A percentile compares a stretch with the other conserved stretches of the same genome.
These are phyloP conservation scores for Knipowitschia caucasica DNA, from an alignment of 2,797 vertebrate species.

Conservation along the genomic window DNA sequence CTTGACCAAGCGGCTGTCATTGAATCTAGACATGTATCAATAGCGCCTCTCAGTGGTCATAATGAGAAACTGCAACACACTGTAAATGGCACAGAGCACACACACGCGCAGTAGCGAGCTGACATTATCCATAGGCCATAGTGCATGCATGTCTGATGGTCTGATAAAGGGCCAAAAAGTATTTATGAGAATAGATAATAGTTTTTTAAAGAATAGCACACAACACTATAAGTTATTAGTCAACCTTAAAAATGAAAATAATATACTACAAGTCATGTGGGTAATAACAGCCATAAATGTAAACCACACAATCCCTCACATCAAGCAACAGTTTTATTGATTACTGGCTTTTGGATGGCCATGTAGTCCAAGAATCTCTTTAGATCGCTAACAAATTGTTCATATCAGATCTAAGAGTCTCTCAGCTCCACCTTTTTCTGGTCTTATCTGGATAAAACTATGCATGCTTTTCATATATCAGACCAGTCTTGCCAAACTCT, in stretches of 20 bases:
- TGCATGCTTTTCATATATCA: slow-evolving; percentile 73
- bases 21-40: slow-evolving; percentile 31
- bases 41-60: slow-evolving; percentile 50
- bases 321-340: no score
- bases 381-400: neutral
- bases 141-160: neutral
- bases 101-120: slow-evolving; percentile 29
- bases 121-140: slow-evolving; percentile 65
- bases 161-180: neutral
- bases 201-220: neutral
- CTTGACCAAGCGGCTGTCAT: slow-evolving; percentile 44
- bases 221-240: neutral
- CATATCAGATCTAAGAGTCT: slow-evolving; percentile 6
- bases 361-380: no score
- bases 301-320: no score
- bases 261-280: no score
- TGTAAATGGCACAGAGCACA: no score
- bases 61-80: slow-evolving; percentile 20
- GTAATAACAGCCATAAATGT: no score
- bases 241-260: neutral
- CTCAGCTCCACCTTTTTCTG: slow-evolving; percentile 44
- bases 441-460: slow-evolving; percentile 70
- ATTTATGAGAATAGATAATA: neutral
- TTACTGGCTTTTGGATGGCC: no score
- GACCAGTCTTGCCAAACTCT: slow-evolving; percentile 59